A percentile compares a stretch with the other conserved stretches of the same genome.
phyloP scores from a whole-genome alignment of 2,888 invertebrate species.

The Leptinotarsa haldemani region DNA sequence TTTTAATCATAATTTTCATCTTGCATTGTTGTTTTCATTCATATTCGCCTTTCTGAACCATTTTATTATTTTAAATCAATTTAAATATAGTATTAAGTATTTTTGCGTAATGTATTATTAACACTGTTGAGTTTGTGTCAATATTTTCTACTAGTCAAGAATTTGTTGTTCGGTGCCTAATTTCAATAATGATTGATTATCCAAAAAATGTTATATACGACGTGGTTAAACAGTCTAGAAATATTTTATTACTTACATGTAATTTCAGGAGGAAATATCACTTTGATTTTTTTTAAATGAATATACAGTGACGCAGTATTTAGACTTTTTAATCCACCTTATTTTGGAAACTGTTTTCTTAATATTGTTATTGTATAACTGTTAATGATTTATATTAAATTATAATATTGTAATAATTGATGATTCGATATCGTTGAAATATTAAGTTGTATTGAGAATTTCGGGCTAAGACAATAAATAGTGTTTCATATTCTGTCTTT shows the following conservation, averaged over 20 bases:
- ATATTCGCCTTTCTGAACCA: neutral
- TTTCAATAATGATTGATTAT: neutral
- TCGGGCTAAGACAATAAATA: neutral
- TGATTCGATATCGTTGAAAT: conserved; percentile 12
- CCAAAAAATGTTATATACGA: neutral
- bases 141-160: conserved; percentile 8
- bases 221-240: neutral
- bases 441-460: neutral
- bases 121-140: conserved; percentile 11
- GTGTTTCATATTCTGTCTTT: conserved; percentile 1
- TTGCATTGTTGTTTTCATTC: neutral
- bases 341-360: conserved; percentile 24
- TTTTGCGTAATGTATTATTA: neutral
- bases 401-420: conserved; percentile 34
- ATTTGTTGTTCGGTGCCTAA: conserved; percentile 6
- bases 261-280: too few species aligned
- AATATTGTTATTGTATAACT: conserved; percentile 52
- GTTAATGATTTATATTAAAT: conserved; percentile 53
- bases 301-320: neutral
- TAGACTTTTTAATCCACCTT: neutral
- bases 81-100: conserved; percentile 15
- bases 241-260: neutral
- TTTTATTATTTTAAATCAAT: conserved; percentile 1
- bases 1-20: neutral
- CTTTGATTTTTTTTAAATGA: too few species aligned